A percentile compares a stretch with the other conserved stretches of the same genome.
Conservation (phyloP, 35 echinoderm and acorn worm species). For the Heliocidaris erythrogramma region DNA sequence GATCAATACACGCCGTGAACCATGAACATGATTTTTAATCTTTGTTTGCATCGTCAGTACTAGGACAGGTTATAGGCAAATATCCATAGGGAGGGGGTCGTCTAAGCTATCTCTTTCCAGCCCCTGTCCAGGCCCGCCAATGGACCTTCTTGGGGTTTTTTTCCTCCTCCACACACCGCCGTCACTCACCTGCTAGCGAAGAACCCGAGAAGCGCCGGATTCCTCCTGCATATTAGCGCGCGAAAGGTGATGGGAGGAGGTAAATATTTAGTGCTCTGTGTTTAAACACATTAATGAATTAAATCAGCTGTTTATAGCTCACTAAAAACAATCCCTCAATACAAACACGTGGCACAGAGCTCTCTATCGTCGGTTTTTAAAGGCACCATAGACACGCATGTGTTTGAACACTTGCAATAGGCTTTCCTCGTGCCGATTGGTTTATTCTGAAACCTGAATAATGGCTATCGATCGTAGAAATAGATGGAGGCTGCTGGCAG, state of each 20-base stretch:
- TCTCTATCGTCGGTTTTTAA: too few species aligned
- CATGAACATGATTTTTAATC: not conserved
- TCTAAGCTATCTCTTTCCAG: not conserved
- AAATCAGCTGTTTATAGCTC: constrained; percentile 25
- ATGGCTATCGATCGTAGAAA: constrained; percentile 31
- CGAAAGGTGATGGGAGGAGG: constrained; percentile 5
- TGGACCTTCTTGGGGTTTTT: too few species aligned
- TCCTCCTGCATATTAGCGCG: not conserved
- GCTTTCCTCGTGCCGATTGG: constrained; percentile 13
- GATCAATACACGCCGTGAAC: not conserved
- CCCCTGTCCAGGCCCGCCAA: not conserved
- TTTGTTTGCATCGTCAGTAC: not conserved
- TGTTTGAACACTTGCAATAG: constrained; percentile 6
- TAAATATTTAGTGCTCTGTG: constrained; percentile 38
- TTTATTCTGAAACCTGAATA: constrained; percentile 45
- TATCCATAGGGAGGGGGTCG: not conserved
- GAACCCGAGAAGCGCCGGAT: not conserved
- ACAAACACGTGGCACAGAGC: not conserved
- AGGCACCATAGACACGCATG: not conserved
- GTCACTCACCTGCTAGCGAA: not conserved
- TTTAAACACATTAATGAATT: constrained; percentile 46
- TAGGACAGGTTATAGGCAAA: not conserved
- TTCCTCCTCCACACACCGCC: not conserved
- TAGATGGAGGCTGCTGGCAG: constrained; percentile 27
- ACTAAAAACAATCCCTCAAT: constrained; percentile 32